Base-by-base conservation (phyloP, 53 echinoderm and acorn worm genomes). In the Holothuria leucospilota region DNA sequence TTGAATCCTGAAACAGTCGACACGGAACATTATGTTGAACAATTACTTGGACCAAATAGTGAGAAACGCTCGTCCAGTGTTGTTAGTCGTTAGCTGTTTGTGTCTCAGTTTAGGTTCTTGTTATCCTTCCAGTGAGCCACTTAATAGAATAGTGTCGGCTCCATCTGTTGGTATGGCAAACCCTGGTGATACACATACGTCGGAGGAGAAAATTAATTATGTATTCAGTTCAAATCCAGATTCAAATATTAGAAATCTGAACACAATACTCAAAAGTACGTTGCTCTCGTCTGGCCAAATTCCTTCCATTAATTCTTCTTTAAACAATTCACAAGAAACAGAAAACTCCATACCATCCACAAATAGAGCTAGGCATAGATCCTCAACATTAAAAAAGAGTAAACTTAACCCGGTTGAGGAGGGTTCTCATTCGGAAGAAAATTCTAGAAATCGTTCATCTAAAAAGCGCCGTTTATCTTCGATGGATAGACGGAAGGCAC, bases 51-150 rank as follows among this genome's bases (percentile, higher is more conserved):
- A 61, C 61, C 81, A 81, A 61, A 58, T 58, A 81, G 24, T 61
- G 20, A 81, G 81, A 62, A 81, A 62, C 61, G 38, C 81, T 81
- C 59, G 20, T 58, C 81, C 81, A 39, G 81, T 81, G 60, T 34
- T 81, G 59, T 21, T 81, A 34, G 81, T 62, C 21, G 30, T 81
- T 8, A 61, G 61, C 53, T 81, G 81, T 81, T 29, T 81, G 25
- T 81, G 63, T 30, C 62, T 81, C 39, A 27, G 61, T 28, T 61
- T 81, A 81, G 81, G 63, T 52, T 81, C 81, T 59, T 81, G 81
- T 62, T 81, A 59, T 62, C 81, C 81, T 58, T 81, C 61, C 15
- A 81, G 81, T 81, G 81, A 81, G 59, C 81, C 81, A 60, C 81
- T 81, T 20, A 81, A 81, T 60, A 81, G 81, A 58, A 61, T 81